These are phyloP conservation scores for Lamproptera curius DNA, from an alignment of 2,888 invertebrate genomes.

Conservation along the genomic window DNA sequence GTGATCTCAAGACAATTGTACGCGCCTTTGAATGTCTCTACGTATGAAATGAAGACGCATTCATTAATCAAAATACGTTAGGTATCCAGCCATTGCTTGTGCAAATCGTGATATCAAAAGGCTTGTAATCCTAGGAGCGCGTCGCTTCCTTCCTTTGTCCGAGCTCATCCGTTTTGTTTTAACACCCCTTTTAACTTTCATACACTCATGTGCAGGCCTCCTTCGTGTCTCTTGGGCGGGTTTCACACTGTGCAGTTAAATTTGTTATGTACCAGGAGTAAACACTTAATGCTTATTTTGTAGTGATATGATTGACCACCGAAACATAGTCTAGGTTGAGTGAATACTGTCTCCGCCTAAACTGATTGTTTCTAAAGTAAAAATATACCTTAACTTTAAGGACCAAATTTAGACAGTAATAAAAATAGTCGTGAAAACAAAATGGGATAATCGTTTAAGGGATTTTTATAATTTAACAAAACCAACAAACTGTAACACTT, in stretches of 20 bases:
- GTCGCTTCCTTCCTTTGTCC: slow-evolving; percentile 75
- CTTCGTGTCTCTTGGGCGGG: slow-evolving; percentile 43
- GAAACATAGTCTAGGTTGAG: too few species aligned
- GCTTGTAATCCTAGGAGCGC: slow-evolving; percentile 54
- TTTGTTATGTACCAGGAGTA: too few species aligned
- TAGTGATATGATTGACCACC: too few species aligned
- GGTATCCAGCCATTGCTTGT: slow-evolving; percentile 48
- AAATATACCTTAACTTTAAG: too few species aligned
- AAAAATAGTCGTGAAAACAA: too few species aligned
- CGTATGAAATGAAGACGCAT: slow-evolving; percentile 31
- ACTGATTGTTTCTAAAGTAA: too few species aligned
- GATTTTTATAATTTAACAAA: too few species aligned
- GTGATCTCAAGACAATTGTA: slow-evolving; percentile 16
- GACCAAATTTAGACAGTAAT: too few species aligned
- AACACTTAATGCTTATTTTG: too few species aligned
- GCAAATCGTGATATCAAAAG: slow-evolving; percentile 64
- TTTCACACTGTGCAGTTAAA: slow-evolving; percentile 31
- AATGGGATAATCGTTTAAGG: too few species aligned
- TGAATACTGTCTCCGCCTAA: too few species aligned
- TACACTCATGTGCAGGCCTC: slow-evolving; percentile 61
- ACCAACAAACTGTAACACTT: too few species aligned
- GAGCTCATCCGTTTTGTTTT: slow-evolving; percentile 76
- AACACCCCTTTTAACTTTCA: slow-evolving; percentile 75
- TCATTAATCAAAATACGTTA: slow-evolving; percentile 75
- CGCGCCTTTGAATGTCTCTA: slow-evolving; percentile 16